Evolutionary conservation across 2,888 invertebrate species (phyloP).

Genomic region (Neria commutata): DNA sequence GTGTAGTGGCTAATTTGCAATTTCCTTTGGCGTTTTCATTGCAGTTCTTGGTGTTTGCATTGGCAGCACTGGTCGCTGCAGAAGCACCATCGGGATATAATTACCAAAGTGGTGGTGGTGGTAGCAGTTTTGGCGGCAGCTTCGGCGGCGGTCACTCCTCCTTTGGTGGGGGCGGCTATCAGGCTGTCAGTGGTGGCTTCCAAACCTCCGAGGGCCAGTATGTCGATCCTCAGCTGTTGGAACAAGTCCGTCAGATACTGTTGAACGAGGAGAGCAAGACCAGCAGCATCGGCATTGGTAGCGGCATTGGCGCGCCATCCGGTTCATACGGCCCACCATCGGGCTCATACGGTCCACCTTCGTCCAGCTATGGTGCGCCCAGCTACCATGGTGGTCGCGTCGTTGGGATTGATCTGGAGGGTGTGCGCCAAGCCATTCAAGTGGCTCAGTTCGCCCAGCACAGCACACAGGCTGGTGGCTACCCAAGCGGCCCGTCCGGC

Average conservation of each 20-base stretch:
- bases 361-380: constrained; percentile 71
- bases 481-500: constrained; percentile 65
- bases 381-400: constrained; percentile 63
- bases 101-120: constrained; percentile 69
- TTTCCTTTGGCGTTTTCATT: constrained; percentile 46
- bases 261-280: constrained; percentile 78
- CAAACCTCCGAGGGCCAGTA: constrained; percentile 83
- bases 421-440: constrained; percentile 85
- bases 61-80: constrained; percentile 76
- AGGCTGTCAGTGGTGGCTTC: constrained; percentile 77
- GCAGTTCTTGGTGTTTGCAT: constrained; percentile 83
- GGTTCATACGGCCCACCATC: constrained; percentile 67
- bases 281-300: constrained; percentile 65
- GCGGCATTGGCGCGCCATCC: constrained; percentile 64
- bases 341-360: constrained; percentile 72
- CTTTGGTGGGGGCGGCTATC: constrained; percentile 76
- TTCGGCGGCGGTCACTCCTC: constrained; percentile 62
- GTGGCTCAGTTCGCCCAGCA: constrained; percentile 83
- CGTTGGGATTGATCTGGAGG: constrained; percentile 84
- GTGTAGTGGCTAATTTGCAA: constrained; percentile 6
- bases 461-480: constrained; percentile 64
- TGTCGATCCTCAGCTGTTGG: constrained; percentile 79
- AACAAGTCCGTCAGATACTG: constrained; percentile 84
- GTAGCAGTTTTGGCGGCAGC: constrained; percentile 54
- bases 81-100: constrained; percentile 80